phyloP scores from a whole-genome alignment of 1,140 invertebrate genomes.

The Coboldia fuscipes region DNA sequence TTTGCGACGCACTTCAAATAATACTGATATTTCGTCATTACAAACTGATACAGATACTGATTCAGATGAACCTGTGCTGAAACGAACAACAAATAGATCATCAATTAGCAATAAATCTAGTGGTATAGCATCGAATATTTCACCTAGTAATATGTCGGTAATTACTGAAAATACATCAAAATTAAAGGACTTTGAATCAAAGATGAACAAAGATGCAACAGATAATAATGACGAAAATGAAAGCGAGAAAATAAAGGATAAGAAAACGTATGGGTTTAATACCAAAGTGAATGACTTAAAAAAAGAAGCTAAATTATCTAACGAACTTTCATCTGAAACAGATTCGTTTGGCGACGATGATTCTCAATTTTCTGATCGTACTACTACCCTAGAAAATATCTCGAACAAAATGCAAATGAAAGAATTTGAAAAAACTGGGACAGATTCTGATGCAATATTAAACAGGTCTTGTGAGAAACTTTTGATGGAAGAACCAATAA shows the following conservation, averaged over 20 bases:
- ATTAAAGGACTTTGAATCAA: too few relatives aligned
- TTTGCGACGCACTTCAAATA: slow-evolving; percentile 16
- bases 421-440: too few relatives aligned
- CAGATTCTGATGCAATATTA: too few relatives aligned
- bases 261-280: slow-evolving; percentile 12
- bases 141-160: too few relatives aligned
- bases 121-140: too few relatives aligned
- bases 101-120: too few relatives aligned
- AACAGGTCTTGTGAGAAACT: too few relatives aligned
- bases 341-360: slow-evolving; percentile 18
- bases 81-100: slow-evolving; percentile 23
- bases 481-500: too few relatives aligned
- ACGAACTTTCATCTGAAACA: slow-evolving; percentile 15
- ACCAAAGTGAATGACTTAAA: slow-evolving; percentile 21
- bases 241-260: slow-evolving; percentile 19
- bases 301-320: slow-evolving; percentile 14
- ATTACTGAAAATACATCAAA: too few relatives aligned
- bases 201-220: too few relatives aligned
- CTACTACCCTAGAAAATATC: slow-evolving; percentile 9
- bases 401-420: slow-evolving; percentile 8
- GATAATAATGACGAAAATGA: too few relatives aligned
- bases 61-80: slow-evolving; percentile 26
- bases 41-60: slow-evolving; percentile 33
- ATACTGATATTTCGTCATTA: slow-evolving; percentile 26
- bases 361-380: slow-evolving; percentile 17